Evolutionary conservation across 2,888 invertebrate genomes (phyloP), one percentile per base, ranked within the genome.

Genomic region (Steinernema scapterisci): DNA sequence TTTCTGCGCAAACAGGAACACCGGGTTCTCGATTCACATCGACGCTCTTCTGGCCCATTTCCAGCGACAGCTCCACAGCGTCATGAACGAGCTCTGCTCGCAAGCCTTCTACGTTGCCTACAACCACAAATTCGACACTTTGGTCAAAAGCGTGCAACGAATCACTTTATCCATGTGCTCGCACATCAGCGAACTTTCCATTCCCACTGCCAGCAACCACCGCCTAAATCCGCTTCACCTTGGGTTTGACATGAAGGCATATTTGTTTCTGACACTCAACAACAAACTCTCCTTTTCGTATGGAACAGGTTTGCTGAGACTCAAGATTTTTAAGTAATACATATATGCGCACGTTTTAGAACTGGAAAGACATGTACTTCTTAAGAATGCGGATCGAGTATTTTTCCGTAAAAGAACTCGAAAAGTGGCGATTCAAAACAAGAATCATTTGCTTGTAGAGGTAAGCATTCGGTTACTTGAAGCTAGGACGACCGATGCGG

Each of bases 41-140:
- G 63, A 63, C 31, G 63, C 63, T 1, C 63, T 63, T 16, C 16
- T 63, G 27, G 27, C 63, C 11, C 63, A 63, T 31, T 63, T 63
- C 31, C 63, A 72, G 13, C 2, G 72, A 21, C 72, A 43, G 9
- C 19, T 72, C 5, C 72, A 72, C 16, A 51, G 48, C 51, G 31
- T 51, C 16, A 72, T 51, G 72, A 72, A 27, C 31, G 48, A 72
- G 16, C 46, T 72, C n/a, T 46, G 72, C 38, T 63, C 63, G 3
- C 63, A 63, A n/a, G 63, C 63, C 25, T 63, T 63, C 31, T 63
- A 63, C 16, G 63, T 63, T 31, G 63, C 63, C 63, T 63, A 63
- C 63, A 63, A 63, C 31, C 27, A 63, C 63, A 63, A 63, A 31
- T 63, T 63, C 31, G 63, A 63, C 31, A 63, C 63, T 63, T 63